phyloP scores from a whole-genome alignment of 92 coral and sea anemone genomes.

The Epizoanthus ramosus region DNA sequence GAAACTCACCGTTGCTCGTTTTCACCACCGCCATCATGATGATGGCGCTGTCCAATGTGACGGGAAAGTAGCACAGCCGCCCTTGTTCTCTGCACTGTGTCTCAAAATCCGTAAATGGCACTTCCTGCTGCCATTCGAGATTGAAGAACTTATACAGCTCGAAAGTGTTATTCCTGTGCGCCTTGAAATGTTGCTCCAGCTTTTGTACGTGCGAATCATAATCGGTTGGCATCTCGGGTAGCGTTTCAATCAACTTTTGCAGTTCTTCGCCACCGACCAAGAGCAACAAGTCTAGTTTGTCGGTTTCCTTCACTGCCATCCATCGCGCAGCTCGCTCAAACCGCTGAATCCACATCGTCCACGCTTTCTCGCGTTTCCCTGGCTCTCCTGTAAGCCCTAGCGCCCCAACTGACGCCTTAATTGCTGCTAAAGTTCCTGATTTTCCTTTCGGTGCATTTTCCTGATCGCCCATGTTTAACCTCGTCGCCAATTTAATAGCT shows the following conservation, averaged over 20 bases:
- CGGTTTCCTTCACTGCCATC: conserved; percentile 39
- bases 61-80: conserved; percentile 27
- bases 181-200: conserved; percentile 41
- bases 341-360: conserved; percentile 36
- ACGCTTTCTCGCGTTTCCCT: conserved; percentile 38
- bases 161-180: conserved; percentile 35
- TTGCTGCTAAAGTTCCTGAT: conserved; percentile 24
- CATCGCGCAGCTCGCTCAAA: conserved; percentile 42
- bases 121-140: no score
- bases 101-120: no score
- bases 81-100: conserved; percentile 43
- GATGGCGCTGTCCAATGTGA: conserved; percentile 36
- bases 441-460: conserved; percentile 34
- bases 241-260: conserved; percentile 49
- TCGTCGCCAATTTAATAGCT: conserved; percentile 19
- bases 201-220: neutral
- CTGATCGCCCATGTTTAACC: conserved; percentile 10
- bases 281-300: conserved; percentile 48
- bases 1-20: conserved; percentile 48
- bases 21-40: conserved; percentile 48
- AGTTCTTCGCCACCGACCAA: conserved; percentile 54
- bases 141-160: no score
- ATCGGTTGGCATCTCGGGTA: conserved; percentile 44
- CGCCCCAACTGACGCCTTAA: conserved; percentile 31
- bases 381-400: conserved; percentile 40